These are phyloP conservation scores for Muscicapa striata DNA, from an alignment of 2,797 vertebrate genomes.

Conservation along the genomic window DNA sequence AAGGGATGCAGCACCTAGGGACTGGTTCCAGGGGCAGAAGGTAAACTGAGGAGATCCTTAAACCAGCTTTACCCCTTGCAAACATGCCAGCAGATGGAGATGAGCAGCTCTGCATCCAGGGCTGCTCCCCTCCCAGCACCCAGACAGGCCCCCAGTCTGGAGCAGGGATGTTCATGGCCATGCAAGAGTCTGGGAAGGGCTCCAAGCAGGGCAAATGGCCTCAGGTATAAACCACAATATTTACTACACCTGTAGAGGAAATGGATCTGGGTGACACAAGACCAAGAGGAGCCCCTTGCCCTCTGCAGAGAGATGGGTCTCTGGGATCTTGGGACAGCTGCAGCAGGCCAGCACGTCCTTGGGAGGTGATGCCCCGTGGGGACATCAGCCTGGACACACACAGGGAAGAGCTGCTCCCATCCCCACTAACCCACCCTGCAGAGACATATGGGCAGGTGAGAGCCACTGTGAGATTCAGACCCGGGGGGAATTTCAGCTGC, in stretches of 20 bases:
- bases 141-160: fast-evolving
- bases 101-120: background rate
- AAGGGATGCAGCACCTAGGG: background rate
- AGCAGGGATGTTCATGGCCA: background rate
- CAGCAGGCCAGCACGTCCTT: background rate
- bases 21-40: background rate
- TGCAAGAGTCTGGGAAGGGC: background rate
- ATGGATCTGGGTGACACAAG: background rate
- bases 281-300: fast-evolving
- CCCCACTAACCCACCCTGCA: background rate
- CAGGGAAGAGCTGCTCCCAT: background rate
- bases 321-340: background rate
- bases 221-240: background rate
- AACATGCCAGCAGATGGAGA: background rate
- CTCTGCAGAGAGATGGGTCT: background rate
- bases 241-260: background rate
- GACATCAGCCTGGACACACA: background rate
- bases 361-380: background rate
- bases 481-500: background rate
- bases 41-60: background rate
- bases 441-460: background rate
- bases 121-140: background rate
- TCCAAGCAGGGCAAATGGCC: background rate
- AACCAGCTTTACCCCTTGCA: background rate
- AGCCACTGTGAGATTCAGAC: background rate